Evolutionary conservation across 2,888 invertebrate species (phyloP).

Genomic region (Torymus texanus): DNA sequence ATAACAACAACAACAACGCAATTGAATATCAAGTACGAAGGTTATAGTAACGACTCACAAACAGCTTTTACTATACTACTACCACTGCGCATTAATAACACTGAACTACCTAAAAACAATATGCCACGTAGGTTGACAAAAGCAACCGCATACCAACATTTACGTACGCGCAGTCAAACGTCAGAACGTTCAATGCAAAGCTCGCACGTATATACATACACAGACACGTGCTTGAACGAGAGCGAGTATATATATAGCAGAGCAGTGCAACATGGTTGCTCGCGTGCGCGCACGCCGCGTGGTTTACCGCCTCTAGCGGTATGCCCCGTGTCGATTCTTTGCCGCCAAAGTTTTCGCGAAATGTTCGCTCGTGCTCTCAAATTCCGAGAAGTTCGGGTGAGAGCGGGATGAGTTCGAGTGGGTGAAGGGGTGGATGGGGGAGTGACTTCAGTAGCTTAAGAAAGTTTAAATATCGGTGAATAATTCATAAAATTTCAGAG

Average conservation of each 20-base stretch:
- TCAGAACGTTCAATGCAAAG: too few relatives aligned
- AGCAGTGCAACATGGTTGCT: constrained; percentile 1
- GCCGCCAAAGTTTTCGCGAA: not conserved
- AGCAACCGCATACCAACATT: too few relatives aligned
- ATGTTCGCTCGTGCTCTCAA: not conserved
- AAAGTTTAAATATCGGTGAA: constrained; percentile 29
- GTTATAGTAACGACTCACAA: too few relatives aligned
- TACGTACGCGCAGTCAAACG: too few relatives aligned
- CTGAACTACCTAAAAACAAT: too few relatives aligned
- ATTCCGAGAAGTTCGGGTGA: constrained; percentile 3
- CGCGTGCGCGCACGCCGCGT: not conserved
- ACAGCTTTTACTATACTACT: too few relatives aligned
- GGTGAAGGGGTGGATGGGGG: too few relatives aligned
- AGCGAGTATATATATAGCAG: too few relatives aligned
- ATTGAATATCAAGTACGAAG: too few relatives aligned
- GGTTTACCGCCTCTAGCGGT: constrained; percentile 4
- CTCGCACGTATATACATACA: not conserved
- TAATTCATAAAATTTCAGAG: constrained; percentile 33
- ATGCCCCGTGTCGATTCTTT: constrained; percentile 16
- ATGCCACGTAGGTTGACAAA: too few relatives aligned
- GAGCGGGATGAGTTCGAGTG: not conserved
- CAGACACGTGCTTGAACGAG: not conserved
- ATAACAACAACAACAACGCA: too few relatives aligned
- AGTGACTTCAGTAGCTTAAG: constrained; percentile 6
- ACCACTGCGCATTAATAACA: too few relatives aligned